Conservation (phyloP, 35 echinoderm and acorn worm genomes). For the Patiria miniata region DNA sequence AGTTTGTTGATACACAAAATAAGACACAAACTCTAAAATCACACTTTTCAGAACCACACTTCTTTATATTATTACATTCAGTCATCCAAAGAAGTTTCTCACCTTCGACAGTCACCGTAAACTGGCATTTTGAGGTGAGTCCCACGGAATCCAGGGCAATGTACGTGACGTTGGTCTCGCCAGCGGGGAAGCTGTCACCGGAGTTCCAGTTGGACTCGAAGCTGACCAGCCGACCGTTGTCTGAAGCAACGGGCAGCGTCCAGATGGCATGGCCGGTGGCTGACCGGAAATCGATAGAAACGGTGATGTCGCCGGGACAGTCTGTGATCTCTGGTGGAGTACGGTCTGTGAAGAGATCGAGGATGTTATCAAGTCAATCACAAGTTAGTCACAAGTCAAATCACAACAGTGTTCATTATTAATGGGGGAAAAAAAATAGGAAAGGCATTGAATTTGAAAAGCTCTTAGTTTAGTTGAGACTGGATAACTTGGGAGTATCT, state of each 20-base stretch:
- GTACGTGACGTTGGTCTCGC: constrained; percentile 13
- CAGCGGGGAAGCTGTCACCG: background rate
- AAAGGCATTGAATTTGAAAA: background rate
- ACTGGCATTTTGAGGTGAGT: background rate
- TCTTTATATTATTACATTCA: no score
- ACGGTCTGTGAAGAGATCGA: background rate
- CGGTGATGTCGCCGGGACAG: constrained; percentile 21
- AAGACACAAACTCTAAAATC: no score
- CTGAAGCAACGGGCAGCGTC: background rate
- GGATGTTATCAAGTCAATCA: background rate
- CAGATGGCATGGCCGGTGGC: background rate
- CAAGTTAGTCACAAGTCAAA: no score
- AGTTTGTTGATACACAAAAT: no score
- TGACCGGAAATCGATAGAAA: background rate
- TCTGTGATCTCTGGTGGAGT: constrained; percentile 1
- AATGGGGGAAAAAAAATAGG: background rate
- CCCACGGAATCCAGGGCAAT: constrained; percentile 4
- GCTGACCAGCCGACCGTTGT: background rate
- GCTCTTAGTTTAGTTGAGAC: background rate
- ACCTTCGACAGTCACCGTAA: constrained; percentile 32
- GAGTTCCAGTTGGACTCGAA: background rate
- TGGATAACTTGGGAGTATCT: no score
- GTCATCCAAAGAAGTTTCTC: background rate
- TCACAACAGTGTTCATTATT: background rate
- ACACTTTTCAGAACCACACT: no score